Evolutionary conservation across 2,888 invertebrate genomes (phyloP).

Genomic region (Hypselothyrea guttata): DNA sequence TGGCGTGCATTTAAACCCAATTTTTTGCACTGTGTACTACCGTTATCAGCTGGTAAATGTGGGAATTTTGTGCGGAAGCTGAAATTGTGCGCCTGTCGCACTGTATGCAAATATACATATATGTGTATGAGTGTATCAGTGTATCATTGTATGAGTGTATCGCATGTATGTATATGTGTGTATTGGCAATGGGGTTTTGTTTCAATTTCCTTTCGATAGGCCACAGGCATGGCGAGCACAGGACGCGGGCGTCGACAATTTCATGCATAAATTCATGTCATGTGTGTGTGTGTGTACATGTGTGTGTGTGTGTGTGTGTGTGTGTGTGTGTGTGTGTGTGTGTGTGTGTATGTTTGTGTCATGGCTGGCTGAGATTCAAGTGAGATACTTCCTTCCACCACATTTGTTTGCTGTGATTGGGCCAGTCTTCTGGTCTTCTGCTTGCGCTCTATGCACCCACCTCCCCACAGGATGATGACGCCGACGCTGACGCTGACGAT

Average conservation of each 20-base stretch:
- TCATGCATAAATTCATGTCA: constrained; percentile 76
- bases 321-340: constrained; percentile 19
- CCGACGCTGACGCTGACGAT: constrained; percentile 14
- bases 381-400: constrained; percentile 76
- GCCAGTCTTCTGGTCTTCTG: background rate
- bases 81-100: constrained; percentile 68
- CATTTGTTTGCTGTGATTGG: constrained; percentile 59
- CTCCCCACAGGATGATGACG: background rate
- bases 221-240: constrained; percentile 70
- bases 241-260: constrained; percentile 79
- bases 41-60: constrained; percentile 66
- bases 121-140: constrained; percentile 16
- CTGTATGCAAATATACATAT: constrained; percentile 46
- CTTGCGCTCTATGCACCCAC: background rate
- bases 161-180: constrained; percentile 17
- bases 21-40: no score
- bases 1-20: no score
- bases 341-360: constrained; percentile 43
- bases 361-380: constrained; percentile 73
- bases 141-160: constrained; percentile 2
- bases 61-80: constrained; percentile 54
- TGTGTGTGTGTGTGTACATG: constrained; percentile 26
- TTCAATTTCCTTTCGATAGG: constrained; percentile 80
- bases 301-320: constrained; percentile 2
- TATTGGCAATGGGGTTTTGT: constrained; percentile 78